Evolutionary conservation across 2,113 vertebrate genomes (phyloP).

Genomic region (Austrofundulus limnaeus): DNA sequence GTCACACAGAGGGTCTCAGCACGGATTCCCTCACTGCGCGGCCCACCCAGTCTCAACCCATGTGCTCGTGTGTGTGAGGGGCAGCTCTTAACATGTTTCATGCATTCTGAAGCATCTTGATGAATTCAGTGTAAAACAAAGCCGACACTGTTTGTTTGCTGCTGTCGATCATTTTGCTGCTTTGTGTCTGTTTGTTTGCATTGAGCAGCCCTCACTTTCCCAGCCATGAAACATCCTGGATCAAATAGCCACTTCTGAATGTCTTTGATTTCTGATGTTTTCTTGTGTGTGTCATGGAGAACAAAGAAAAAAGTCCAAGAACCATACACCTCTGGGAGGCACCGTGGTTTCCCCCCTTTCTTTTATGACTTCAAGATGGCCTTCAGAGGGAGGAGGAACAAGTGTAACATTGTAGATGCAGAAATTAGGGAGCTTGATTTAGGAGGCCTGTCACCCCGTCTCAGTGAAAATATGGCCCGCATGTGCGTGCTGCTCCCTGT

Average conservation of each 20-base stretch:
- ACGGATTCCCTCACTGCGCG: neutral
- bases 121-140: constrained; percentile 19
- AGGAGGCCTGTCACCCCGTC: constrained; percentile 24
- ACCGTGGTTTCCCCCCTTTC: constrained; percentile 35
- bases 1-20: constrained; percentile 33
- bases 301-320: constrained; percentile 28
- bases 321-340: constrained; percentile 40
- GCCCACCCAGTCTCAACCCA: constrained; percentile 46
- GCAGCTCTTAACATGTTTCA: constrained; percentile 33
- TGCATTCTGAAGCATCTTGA: constrained; percentile 31
- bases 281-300: neutral
- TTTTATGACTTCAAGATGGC: constrained; percentile 66
- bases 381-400: constrained; percentile 39
- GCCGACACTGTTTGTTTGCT: constrained; percentile 14
- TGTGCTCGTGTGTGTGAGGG: constrained; percentile 45
- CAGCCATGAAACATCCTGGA: constrained; percentile 31
- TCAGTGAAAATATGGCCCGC: constrained; percentile 13
- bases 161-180: constrained; percentile 21
- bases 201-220: constrained; percentile 17
- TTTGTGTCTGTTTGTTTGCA: constrained; percentile 33
- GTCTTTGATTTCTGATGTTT: constrained; percentile 43
- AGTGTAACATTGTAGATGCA: constrained; percentile 38
- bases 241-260: constrained; percentile 54
- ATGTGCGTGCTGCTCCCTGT: constrained; percentile 12
- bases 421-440: constrained; percentile 42